Conservation (phyloP, 2,888 invertebrate species). For the Calephelis perditalis region DNA sequence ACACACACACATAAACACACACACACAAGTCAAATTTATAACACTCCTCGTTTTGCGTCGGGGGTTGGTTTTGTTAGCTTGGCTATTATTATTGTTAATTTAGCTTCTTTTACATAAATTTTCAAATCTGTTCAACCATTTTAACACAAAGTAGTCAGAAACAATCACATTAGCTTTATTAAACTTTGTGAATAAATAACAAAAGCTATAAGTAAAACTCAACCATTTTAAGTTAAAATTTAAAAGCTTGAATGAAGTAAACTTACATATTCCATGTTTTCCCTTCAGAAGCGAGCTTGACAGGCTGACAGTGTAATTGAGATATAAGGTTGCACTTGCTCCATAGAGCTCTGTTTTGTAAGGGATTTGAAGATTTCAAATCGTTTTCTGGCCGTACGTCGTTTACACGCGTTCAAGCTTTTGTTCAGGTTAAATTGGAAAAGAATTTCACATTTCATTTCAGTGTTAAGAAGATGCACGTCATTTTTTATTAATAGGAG, state of each 20-base stretch:
- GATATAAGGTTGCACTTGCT: constrained; percentile 19
- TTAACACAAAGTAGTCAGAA: too few relatives aligned
- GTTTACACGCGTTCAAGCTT: constrained; percentile 9
- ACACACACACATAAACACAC: too few relatives aligned
- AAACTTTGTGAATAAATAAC: too few relatives aligned
- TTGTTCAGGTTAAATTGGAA: neutral
- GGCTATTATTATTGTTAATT: too few relatives aligned
- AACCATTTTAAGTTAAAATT: neutral
- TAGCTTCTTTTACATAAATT: too few relatives aligned
- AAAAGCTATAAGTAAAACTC: neutral
- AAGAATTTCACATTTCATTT: neutral
- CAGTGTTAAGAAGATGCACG: too few relatives aligned
- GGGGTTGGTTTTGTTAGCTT: too few relatives aligned
- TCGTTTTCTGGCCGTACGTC: constrained; percentile 4
- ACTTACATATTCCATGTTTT: constrained; percentile 17
- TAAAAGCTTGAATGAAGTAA: constrained; percentile 11
- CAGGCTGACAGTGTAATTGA: constrained; percentile 19
- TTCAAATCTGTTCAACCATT: too few relatives aligned
- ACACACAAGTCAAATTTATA: too few relatives aligned
- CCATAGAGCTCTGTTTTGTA: constrained; percentile 8
- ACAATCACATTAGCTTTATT: too few relatives aligned
- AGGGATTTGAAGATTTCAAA: constrained; percentile 11
- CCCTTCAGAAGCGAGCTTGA: constrained; percentile 10
- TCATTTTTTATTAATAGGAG: too few relatives aligned
- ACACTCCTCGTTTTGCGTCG: too few relatives aligned